Conservation (phyloP, 2,113 vertebrate genomes). For the Poeciliopsis prolifica region DNA sequence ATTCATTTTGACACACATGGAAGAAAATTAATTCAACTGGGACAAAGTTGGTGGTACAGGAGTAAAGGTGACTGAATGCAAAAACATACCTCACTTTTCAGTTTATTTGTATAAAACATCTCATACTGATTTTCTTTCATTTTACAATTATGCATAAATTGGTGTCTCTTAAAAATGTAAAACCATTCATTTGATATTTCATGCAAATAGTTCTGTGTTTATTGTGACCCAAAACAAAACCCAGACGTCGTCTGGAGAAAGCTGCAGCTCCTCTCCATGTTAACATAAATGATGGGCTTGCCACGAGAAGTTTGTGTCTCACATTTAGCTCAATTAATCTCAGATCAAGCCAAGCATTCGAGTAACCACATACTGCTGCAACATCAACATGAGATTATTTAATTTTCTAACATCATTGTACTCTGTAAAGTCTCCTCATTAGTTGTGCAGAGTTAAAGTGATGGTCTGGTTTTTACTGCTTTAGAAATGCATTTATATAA, state of each 20-base stretch:
- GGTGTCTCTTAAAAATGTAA: neutral
- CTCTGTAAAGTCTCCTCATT: constrained; percentile 1
- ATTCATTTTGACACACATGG: too few species aligned
- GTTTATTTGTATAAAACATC: too few species aligned
- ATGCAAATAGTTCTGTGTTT: neutral
- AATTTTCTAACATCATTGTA: constrained; percentile 12
- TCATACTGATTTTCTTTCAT: neutral
- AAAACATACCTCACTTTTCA: too few species aligned
- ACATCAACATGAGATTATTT: neutral
- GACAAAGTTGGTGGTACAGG: too few species aligned
- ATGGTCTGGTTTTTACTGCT: constrained; percentile 2
- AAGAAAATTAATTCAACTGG: too few species aligned
- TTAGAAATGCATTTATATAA: constrained; percentile 20
- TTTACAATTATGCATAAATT: neutral
- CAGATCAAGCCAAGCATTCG: constrained; percentile 39
- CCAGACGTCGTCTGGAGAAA: neutral
- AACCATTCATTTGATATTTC: neutral
- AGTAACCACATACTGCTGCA: constrained; percentile 34
- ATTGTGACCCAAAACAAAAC: neutral
- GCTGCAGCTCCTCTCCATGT: neutral
- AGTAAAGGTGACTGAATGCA: too few species aligned
- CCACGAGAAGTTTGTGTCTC: constrained; percentile 2
- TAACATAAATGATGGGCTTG: neutral
- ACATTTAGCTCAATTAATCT: constrained; percentile 35
- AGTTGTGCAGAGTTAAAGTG: constrained; percentile 14